These are phyloP conservation scores for Myotis findleyi DNA, from an alignment of 2,797 vertebrate genomes.

Conservation along the genomic window DNA sequence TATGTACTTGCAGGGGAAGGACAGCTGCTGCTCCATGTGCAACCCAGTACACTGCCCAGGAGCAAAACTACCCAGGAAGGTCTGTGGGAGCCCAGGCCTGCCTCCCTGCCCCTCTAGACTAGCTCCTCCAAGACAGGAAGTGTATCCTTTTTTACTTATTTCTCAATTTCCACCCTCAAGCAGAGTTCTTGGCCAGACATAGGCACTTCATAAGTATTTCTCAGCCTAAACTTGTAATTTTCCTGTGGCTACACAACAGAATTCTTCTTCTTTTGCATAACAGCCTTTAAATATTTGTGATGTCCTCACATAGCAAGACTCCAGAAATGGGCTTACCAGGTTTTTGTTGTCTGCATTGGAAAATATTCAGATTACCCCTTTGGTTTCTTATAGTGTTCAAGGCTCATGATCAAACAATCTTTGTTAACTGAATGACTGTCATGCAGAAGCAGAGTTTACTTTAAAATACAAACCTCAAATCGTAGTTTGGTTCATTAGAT, in stretches of 20 bases:
- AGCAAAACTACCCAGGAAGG: not conserved
- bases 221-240: not conserved
- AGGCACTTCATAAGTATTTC: not conserved
- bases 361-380: not conserved
- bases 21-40: no score
- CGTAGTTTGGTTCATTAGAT: not conserved
- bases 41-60: not conserved
- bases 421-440: not conserved
- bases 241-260: not conserved
- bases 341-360: not conserved
- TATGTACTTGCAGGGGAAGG: not conserved
- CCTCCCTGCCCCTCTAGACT: not conserved
- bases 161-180: not conserved
- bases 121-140: not conserved
- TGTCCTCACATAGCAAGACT: not conserved
- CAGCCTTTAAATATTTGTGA: not conserved
- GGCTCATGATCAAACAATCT: not conserved
- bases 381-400: not conserved
- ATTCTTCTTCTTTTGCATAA: not conserved
- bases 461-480: not conserved
- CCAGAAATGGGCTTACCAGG: not conserved
- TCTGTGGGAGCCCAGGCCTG: not conserved
- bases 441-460: not conserved
- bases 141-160: not conserved
- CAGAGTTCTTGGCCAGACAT: not conserved